phyloP scores from a whole-genome alignment of 2,113 vertebrate genomes.

The Noturus placidus region DNA sequence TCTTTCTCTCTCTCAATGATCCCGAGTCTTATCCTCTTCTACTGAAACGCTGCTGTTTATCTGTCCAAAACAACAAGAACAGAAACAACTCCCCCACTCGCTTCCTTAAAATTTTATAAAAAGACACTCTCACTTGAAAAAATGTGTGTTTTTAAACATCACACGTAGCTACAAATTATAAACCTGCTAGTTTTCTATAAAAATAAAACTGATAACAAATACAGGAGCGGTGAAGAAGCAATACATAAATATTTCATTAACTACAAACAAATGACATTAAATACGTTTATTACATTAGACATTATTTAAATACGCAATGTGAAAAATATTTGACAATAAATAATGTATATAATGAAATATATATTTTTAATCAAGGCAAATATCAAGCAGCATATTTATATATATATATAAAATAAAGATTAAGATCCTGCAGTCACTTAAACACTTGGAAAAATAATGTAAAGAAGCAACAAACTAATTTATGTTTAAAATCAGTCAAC shows the following conservation, averaged over 20 bases:
- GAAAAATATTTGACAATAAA: too few species aligned
- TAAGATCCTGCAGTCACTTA: too few species aligned
- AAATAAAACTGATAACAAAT: neutral
- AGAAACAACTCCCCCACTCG: conserved; percentile 36
- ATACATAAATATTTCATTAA: too few species aligned
- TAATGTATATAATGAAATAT: neutral
- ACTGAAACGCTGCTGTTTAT: conserved; percentile 73
- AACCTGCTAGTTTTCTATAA: neutral
- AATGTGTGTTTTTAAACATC: too few species aligned
- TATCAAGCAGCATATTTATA: neutral
- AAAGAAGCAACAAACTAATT: too few species aligned
- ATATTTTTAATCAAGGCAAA: too few species aligned
- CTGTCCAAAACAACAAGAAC: conserved; percentile 54
- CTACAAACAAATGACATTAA: neutral
- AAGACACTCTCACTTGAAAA: too few species aligned
- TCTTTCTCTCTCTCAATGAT: conserved; percentile 56
- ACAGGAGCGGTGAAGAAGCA: neutral
- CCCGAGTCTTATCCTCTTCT: conserved; percentile 65
- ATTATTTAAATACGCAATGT: neutral
- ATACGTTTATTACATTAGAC: neutral
- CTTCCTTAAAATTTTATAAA: too few species aligned
- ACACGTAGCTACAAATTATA: neutral
- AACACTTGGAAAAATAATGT: too few species aligned
- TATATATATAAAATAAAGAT: too few species aligned
- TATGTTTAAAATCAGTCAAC: too few species aligned